Conservation (phyloP, 2,113 vertebrate genomes). For the Mustela nigripes region DNA sequence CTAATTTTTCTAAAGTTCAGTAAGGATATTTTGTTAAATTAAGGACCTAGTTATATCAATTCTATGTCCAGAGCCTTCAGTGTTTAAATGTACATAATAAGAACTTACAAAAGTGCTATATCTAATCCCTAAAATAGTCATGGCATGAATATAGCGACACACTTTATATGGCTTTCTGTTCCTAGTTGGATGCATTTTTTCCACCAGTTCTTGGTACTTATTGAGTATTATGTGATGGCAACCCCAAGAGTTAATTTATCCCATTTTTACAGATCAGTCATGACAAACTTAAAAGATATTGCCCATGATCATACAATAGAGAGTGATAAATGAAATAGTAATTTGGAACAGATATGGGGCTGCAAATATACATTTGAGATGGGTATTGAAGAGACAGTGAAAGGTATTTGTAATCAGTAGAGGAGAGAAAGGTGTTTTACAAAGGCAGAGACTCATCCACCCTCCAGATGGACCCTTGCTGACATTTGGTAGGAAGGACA, state of each 20-base stretch:
- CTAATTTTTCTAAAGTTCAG: conserved; percentile 38
- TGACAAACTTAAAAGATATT: background rate
- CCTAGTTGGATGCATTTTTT: background rate
- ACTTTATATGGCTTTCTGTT: conserved; percentile 9
- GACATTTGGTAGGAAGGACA: background rate
- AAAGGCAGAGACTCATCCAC: background rate
- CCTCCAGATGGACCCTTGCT: background rate
- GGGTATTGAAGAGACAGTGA: conserved; percentile 6
- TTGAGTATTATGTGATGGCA: background rate
- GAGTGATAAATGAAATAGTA: background rate
- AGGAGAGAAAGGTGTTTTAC: background rate
- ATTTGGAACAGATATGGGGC: background rate
- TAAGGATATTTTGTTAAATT: conserved; percentile 35
- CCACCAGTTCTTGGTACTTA: background rate
- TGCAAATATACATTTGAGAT: background rate
- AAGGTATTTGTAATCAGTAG: background rate
- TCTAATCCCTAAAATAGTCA: background rate
- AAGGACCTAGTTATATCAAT: background rate
- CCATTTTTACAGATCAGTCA: background rate
- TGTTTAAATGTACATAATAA: background rate
- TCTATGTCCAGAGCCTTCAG: background rate
- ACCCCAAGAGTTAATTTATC: background rate
- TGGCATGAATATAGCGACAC: background rate
- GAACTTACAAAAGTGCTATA: background rate
- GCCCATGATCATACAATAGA: background rate